Conservation (phyloP, 1,140 invertebrate genomes). For the Macrostomum lignano region DNA sequence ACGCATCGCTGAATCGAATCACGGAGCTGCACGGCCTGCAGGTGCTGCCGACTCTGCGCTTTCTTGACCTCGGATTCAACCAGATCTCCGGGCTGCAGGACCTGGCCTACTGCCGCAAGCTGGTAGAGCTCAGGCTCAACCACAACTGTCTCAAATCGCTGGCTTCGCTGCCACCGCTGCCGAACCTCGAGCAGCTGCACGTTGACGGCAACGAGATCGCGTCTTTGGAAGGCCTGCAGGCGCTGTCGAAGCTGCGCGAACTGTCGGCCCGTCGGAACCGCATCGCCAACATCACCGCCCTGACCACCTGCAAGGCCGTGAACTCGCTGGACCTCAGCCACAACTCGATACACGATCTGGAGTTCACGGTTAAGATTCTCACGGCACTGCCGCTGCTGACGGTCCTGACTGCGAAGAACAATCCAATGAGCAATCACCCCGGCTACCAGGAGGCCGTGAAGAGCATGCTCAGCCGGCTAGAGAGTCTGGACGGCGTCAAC, state of each 20-base stretch:
- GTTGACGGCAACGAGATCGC: slow-evolving; percentile 17
- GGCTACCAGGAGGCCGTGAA: no score
- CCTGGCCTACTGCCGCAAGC: slow-evolving; percentile 9
- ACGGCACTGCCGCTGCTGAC: no score
- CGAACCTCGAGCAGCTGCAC: slow-evolving; percentile 13
- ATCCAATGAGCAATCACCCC: no score
- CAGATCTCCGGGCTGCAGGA: slow-evolving; percentile 12
- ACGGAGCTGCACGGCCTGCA: slow-evolving; percentile 13
- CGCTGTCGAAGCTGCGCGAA: slow-evolving; percentile 14
- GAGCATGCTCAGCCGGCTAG: no score
- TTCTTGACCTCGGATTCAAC: slow-evolving; percentile 20
- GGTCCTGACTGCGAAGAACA: no score
- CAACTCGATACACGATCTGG: slow-evolving; percentile 5
- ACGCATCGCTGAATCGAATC: no score
- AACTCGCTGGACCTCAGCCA: slow-evolving; percentile 3
- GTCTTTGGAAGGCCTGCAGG: slow-evolving; percentile 17
- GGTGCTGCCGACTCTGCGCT: slow-evolving; percentile 13
- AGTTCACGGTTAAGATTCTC: slow-evolving; percentile 3
- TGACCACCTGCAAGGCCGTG: slow-evolving; percentile 2
- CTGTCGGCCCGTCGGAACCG: slow-evolving; percentile 17
- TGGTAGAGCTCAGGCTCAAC: slow-evolving; percentile 15
- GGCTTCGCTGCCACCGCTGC: slow-evolving; percentile 14
- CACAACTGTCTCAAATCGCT: slow-evolving; percentile 18
- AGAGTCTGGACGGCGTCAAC: no score
- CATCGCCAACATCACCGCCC: slow-evolving; percentile 10